Percentiles rank a stretch among this genome's conserved stretches.
These are phyloP conservation scores for Macquaria ambigua DNA, from an alignment of 2,113 vertebrate genomes.

Conservation along the genomic window DNA sequence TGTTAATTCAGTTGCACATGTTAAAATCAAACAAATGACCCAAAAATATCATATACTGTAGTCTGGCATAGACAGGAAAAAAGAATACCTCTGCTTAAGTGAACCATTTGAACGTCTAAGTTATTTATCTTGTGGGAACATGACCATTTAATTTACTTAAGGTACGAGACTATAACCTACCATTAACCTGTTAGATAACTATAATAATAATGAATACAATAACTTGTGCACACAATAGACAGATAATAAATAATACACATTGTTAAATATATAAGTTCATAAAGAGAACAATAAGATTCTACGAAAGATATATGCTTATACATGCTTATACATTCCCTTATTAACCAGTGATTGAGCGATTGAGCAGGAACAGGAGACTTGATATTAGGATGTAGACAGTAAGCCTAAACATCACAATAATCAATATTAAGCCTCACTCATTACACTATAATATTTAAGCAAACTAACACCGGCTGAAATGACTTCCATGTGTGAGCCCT, in stretches of 20 bases:
- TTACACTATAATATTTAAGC: background rate
- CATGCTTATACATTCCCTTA: background rate
- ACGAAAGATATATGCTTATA: background rate
- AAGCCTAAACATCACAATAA: background rate
- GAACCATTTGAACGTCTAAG: background rate
- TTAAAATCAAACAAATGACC: no score
- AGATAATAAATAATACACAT: no score
- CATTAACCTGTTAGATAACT: no score
- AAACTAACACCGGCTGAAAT: constrained; percentile 2
- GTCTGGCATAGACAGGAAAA: no score
- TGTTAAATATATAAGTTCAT: no score
- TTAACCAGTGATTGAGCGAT: background rate
- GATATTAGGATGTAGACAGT: background rate
- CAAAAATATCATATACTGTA: no score
- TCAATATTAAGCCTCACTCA: constrained; percentile 25
- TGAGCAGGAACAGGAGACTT: background rate
- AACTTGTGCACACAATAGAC: no score
- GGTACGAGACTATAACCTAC: background rate
- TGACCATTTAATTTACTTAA: no score
- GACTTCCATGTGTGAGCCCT: background rate
- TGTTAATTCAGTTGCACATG: no score
- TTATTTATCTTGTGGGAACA: background rate
- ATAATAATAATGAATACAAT: no score
- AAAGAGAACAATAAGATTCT: background rate
- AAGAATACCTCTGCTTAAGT: no score